These are phyloP conservation scores for Cantharis rufa DNA, from an alignment of 2,888 invertebrate species.

Conservation along the genomic window DNA sequence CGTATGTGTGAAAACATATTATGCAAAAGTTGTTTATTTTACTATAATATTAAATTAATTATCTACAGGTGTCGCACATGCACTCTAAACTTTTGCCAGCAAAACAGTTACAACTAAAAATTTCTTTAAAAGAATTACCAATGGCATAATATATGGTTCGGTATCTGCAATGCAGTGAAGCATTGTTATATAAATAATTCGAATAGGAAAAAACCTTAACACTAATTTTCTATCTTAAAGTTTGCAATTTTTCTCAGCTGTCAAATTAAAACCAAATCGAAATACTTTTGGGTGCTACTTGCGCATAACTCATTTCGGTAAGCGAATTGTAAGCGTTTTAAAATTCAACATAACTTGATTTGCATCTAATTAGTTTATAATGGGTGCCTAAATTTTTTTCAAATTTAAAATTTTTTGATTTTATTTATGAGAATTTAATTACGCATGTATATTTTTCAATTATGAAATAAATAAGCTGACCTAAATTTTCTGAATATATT, in stretches of 20 bases:
- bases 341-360: slow-evolving; percentile 9
- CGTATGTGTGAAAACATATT: no score
- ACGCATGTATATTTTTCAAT: background rate
- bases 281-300: slow-evolving; percentile 1
- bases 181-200: background rate
- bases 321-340: slow-evolving; percentile 11
- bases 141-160: background rate
- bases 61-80: no score
- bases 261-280: slow-evolving; percentile 4
- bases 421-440: background rate
- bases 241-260: slow-evolving; percentile 1
- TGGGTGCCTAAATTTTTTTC: background rate
- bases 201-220: background rate
- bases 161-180: background rate
- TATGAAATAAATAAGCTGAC: background rate
- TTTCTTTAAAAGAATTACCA: background rate
- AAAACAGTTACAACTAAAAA: background rate
- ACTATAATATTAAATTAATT: no score
- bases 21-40: no score
- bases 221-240: slow-evolving; percentile 2
- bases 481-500: background rate
- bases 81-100: background rate
- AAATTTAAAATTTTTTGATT: background rate
- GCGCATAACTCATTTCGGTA: slow-evolving; percentile 10
- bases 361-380: slow-evolving; percentile 14